Evolutionary conservation across 2,113 vertebrate species (phyloP), one percentile per base, ranked within the genome.

Genomic region (Echinops telfairi): DNA sequence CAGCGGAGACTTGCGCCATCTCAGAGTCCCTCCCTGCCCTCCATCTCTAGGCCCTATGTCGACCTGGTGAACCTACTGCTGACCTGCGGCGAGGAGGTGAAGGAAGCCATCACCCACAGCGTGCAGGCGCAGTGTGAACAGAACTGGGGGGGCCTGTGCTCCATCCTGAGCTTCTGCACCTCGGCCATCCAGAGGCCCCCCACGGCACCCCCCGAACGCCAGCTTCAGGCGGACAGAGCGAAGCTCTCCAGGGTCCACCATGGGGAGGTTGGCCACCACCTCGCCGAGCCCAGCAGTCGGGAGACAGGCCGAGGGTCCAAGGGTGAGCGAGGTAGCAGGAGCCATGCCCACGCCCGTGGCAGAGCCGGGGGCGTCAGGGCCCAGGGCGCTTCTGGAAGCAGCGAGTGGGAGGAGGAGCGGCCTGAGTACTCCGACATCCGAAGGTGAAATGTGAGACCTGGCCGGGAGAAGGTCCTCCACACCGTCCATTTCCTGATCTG

Each of bases 61-160:
- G 99, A 99, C 98, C 98, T 99, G 64, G 99, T 99, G 97, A 99
- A 99, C 95, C 99, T 99, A 95, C 97, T 99, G 96, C 98, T 99
- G 95, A 98, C 98, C 95, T 99, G 99, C 0, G 99, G 99, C 3
- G 99, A 99, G 92, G 99, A 99, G 95, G 99, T 99, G 97, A 99
- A 98, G 96, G 99, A 99, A 93, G 99, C 99, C 0, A 96, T 99
- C 96, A 99, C 99, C 0, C 98, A 98, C 85, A 99, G 99, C 0
- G 98, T 99, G 38, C 98, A 99, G 84, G 97, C 98, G 36, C 99
- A 99, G 97, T 99, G 99, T 0, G 99, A 99, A 95, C 99, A 99
- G 98, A 99, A 98, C 97, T 99, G 99, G 99, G 99, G 99, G 14
- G 98, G 99, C 16, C 98, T 99, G 77, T 99, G 99, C 57, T 98